A percentile compares a stretch with the other conserved stretches of the same genome.
phyloP scores from a whole-genome alignment of 35 echinoderm and acorn worm species.

The Ophioderma brevispina region DNA sequence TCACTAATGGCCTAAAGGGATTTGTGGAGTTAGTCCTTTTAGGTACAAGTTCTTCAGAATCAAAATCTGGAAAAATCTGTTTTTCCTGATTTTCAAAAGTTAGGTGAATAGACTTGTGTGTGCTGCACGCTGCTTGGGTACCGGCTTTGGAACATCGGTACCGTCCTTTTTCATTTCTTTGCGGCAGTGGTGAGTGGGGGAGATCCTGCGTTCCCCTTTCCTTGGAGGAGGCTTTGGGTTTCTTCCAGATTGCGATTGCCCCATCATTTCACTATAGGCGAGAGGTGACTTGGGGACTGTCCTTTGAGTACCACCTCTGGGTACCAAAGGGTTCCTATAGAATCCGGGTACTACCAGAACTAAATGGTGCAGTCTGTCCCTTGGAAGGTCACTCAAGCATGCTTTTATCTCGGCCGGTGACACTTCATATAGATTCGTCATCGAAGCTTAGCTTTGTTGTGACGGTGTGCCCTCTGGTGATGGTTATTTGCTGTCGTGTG shows the following conservation, averaged over 20 bases:
- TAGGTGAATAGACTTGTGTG: neutral
- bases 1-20: neutral
- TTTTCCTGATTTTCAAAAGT: neutral
- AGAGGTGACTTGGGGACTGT: neutral
- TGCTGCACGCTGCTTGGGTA: neutral
- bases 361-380: too few species aligned
- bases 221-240: slow-evolving; percentile 18
- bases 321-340: neutral
- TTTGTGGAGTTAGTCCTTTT: neutral
- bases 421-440: slow-evolving; percentile 11
- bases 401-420: neutral
- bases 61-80: neutral
- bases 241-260: too few species aligned
- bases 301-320: neutral
- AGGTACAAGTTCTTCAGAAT: neutral
- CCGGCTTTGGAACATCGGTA: neutral
- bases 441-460: slow-evolving; percentile 27
- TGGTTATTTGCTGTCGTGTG: neutral
- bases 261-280: neutral
- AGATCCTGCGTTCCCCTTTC: neutral
- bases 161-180: neutral
- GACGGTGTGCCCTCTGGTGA: neutral
- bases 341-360: neutral
- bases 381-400: neutral
- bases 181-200: slow-evolving; percentile 32